Conservation (phyloP, 2,888 invertebrate genomes). For the Leucoma salicis region DNA sequence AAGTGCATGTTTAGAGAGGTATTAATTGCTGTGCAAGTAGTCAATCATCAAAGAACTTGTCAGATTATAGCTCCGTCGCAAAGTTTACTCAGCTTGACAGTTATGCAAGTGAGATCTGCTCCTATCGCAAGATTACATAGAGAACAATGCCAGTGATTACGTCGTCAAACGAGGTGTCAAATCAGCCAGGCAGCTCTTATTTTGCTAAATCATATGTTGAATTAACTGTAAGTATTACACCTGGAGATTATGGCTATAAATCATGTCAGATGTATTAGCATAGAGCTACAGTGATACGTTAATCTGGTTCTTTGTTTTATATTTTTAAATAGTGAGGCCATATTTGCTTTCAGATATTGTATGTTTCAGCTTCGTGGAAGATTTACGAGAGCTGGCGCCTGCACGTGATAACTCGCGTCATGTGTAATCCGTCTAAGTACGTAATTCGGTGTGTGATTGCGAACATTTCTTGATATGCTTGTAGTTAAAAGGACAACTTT, state of each 20-base stretch:
- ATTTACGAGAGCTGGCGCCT: conserved; percentile 77
- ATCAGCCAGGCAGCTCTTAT: conserved; percentile 44
- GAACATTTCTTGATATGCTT: conserved; percentile 63
- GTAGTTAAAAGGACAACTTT: conserved; percentile 62
- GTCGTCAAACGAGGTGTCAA: conserved; percentile 73
- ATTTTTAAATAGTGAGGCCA: conserved; percentile 80
- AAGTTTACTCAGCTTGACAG: conserved; percentile 70
- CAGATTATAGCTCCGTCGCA: conserved; percentile 66
- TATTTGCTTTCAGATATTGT: conserved; percentile 80
- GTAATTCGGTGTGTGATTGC: conserved; percentile 78
- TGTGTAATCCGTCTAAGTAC: conserved; percentile 74
- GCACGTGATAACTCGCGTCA: conserved; percentile 73
- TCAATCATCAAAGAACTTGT: conserved; percentile 69
- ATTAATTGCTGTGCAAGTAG: conserved; percentile 64
- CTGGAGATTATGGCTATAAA: conserved; percentile 69
- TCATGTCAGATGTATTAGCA: conserved; percentile 74
- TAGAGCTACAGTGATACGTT: conserved; percentile 70
- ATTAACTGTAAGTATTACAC: conserved; percentile 64
- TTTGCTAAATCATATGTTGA: conserved; percentile 77
- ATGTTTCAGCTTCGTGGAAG: conserved; percentile 69
- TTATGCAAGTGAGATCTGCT: conserved; percentile 76
- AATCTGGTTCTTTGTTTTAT: conserved; percentile 79
- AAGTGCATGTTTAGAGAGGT: conserved; percentile 59
- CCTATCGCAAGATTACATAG: conserved; percentile 74
- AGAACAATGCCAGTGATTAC: conserved; percentile 77